Evolutionary conservation across 2,888 invertebrate genomes (phyloP).

Genomic region (Euplexia lucipara): DNA sequence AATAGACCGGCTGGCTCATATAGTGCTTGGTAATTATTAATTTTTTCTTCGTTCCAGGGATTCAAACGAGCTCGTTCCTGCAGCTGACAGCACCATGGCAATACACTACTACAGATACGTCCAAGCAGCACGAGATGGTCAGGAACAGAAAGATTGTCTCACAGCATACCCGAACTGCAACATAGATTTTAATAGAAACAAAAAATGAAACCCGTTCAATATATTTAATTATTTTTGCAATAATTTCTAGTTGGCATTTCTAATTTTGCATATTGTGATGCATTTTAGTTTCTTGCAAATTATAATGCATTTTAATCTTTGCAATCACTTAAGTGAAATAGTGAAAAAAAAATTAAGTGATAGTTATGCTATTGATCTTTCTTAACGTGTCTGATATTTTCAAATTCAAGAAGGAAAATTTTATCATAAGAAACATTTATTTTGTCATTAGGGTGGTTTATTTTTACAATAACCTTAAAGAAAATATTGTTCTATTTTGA

Average conservation of each 20-base stretch:
- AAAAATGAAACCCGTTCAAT: slow-evolving; percentile 34
- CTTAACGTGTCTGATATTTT: not conserved
- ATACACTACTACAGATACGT: slow-evolving; percentile 95
- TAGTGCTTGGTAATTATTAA: no score
- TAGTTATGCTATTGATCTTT: not conserved
- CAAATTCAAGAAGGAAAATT: not conserved
- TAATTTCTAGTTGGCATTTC: not conserved
- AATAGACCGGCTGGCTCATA: no score
- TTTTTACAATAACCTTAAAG: not conserved
- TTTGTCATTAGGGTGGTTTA: no score
- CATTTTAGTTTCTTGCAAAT: not conserved
- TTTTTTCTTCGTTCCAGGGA: slow-evolving; percentile 92
- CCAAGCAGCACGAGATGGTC: slow-evolving; percentile 95
- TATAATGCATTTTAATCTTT: not conserved
- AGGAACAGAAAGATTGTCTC: slow-evolving; percentile 94
- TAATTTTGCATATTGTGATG: not conserved
- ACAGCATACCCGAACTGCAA: slow-evolving; percentile 93
- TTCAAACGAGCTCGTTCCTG: slow-evolving; percentile 93
- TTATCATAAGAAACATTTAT: no score
- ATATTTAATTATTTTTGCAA: not conserved
- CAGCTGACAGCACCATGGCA: slow-evolving; percentile 93
- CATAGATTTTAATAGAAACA: slow-evolving; percentile 92
- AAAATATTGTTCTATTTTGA: no score
- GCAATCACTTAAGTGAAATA: not conserved
- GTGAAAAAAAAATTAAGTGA: not conserved